Evolutionary conservation across 2,113 vertebrate species (phyloP), one percentile per base, ranked within the genome.

Genomic region (Tragelaphus buxtoni): DNA sequence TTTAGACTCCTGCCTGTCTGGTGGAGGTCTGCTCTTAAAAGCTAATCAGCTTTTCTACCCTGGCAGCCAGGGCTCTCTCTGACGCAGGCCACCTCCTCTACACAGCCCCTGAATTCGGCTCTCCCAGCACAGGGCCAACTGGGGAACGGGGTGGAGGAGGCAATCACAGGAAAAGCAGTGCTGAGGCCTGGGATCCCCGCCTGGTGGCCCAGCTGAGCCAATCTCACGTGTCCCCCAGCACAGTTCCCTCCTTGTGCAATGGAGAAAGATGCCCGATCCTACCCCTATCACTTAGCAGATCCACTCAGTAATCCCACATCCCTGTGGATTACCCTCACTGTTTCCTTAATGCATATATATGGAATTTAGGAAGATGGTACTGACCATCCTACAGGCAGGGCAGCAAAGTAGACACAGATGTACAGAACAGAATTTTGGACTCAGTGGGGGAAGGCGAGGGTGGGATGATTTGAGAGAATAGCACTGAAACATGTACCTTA

Each of bases 11-110:
- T 95, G 97, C 96, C 76, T 53, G 47, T 96, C 91, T 98, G 96
- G 94, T 94, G 97, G 96, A 98, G 96, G 92, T 89, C 91, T 97
- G 77, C 69, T 97, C 74, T 98, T 98, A 93, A 98, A 98, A 42
- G 47, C 97, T 97, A 98, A 97, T 83, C 79, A 98, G 97, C 95
- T 83, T 69, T 88, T 55, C 86, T 92, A 72, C 26, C 45, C 90
- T 92, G 8, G 20, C 49, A 51, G 88, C 93, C 7, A 0, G 0
- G 32, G 45, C 60, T 91, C 83, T 96, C 88, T 96, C 81, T 0
- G 0, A 72, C 80, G 85, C 87, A 42, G 87, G 85, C 69, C 88
- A 28, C 3, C 32, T 94, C 86, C 90, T 26, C 72, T 55, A 74
- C 22, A 51, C 63, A 94, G 88, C 39, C 95, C 87, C 26, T 49